These are phyloP conservation scores for Asobara japonica DNA, from an alignment of 1,140 invertebrate species.

Conservation along the genomic window DNA sequence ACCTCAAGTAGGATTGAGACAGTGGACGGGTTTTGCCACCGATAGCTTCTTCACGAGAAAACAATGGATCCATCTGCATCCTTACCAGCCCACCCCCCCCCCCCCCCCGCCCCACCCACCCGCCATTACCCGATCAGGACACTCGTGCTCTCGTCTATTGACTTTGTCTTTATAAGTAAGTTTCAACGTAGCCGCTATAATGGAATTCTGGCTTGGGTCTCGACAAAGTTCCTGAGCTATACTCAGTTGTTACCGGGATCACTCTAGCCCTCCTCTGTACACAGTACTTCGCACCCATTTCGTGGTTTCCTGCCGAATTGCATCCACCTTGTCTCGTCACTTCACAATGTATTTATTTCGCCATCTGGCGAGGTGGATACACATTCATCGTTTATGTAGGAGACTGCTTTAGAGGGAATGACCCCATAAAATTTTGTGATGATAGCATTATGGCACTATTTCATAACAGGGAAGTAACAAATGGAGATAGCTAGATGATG, in stretches of 20 bases:
- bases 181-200: constrained; percentile 30
- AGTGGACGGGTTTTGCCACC: constrained; percentile 7
- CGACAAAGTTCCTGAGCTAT: not conserved
- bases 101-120: too few relatives aligned
- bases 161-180: constrained; percentile 35
- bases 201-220: constrained; percentile 22
- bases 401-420: too few relatives aligned
- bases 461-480: too few relatives aligned
- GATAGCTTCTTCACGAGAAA: constrained; percentile 29
- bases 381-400: too few relatives aligned
- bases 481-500: too few relatives aligned
- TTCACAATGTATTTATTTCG: not conserved
- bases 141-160: constrained; percentile 29
- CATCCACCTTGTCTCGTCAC: not conserved
- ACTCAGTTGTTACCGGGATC: constrained; percentile 3
- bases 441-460: too few relatives aligned
- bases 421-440: too few relatives aligned
- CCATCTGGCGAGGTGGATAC: not conserved
- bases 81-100: too few relatives aligned
- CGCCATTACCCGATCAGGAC: constrained; percentile 32
- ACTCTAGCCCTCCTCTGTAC: not conserved
- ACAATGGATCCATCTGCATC: constrained; percentile 40
- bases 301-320: not conserved
- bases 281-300: not conserved
- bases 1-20: not conserved